phyloP scores from a whole-genome alignment of 23 tunicate genomes.

The Diplosoma virens region DNA sequence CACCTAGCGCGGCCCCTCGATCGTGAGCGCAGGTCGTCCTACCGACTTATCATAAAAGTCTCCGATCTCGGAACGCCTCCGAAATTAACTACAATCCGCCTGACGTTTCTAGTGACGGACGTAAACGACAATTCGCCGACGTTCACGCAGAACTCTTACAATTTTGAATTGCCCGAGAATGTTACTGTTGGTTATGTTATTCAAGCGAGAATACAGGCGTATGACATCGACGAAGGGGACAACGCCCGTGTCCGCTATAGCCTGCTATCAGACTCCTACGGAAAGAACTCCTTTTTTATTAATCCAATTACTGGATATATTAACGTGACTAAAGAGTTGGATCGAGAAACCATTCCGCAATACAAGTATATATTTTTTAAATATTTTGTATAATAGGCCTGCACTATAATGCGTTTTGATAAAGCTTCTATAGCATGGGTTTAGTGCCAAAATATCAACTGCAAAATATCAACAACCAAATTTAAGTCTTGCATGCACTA shows the following conservation, averaged over 20 bases:
- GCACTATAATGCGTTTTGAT: too few relatives aligned
- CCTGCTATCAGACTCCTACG: background rate
- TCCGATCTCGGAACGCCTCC: slow-evolving; percentile 44
- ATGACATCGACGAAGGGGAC: slow-evolving; percentile 44
- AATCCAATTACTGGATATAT: slow-evolving; percentile 43
- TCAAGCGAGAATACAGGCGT: slow-evolving; percentile 25
- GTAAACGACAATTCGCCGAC: slow-evolving; percentile 76
- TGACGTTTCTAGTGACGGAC: slow-evolving; percentile 35
- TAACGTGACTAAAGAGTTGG: slow-evolving; percentile 42
- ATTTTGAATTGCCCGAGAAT: slow-evolving; percentile 54
- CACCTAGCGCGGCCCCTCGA: slow-evolving; percentile 43
- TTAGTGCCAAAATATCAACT: too few relatives aligned
- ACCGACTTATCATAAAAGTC: slow-evolving; percentile 46
- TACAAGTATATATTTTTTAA: too few relatives aligned
- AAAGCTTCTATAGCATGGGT: too few relatives aligned
- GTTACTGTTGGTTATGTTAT: slow-evolving; percentile 32
- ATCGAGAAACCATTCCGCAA: slow-evolving; percentile 31
- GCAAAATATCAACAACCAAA: too few relatives aligned
- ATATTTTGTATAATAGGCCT: background rate
- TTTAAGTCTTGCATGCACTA: too few relatives aligned
- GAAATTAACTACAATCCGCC: background rate
- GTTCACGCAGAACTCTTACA: slow-evolving; percentile 31
- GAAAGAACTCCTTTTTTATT: slow-evolving; percentile 10
- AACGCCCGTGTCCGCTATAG: slow-evolving; percentile 49
- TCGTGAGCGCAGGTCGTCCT: slow-evolving; percentile 31